Percentiles rank a stretch among this genome's conserved stretches.
Conservation (phyloP, 2,888 invertebrate genomes). For the Notodonta dromedarius region DNA sequence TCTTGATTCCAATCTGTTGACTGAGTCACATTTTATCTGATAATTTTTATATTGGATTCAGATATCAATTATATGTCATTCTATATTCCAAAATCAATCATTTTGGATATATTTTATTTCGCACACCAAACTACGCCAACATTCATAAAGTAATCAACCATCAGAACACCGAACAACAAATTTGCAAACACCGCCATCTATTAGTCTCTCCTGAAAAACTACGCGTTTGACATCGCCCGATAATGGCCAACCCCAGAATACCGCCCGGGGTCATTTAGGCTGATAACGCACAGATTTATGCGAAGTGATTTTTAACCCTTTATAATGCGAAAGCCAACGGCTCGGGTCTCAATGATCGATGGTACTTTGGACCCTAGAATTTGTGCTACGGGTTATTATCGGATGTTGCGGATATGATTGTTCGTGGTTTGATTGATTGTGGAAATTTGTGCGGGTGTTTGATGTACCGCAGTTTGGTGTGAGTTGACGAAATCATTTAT, state of each 20-base stretch:
- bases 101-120: too few relatives aligned
- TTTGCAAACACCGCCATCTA: slow-evolving; percentile 51
- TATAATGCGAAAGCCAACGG: slow-evolving; percentile 59
- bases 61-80: too few relatives aligned
- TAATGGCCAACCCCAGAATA: slow-evolving; percentile 51
- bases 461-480: slow-evolving; percentile 3
- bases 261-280: slow-evolving; percentile 68
- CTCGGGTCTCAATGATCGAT: slow-evolving; percentile 46
- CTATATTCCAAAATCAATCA: too few relatives aligned
- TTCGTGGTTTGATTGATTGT: slow-evolving; percentile 35
- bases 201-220: slow-evolving; percentile 48
- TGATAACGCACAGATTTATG: slow-evolving; percentile 77
- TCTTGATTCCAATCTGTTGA: too few relatives aligned
- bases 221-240: slow-evolving; percentile 45
- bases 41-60: too few relatives aligned
- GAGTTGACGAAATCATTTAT: too few relatives aligned
- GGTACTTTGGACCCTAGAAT: slow-evolving; percentile 37
- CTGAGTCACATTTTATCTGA: too few relatives aligned
- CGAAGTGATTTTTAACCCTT: slow-evolving; percentile 80
- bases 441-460: slow-evolving; percentile 14
- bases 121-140: too few relatives aligned
- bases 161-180: slow-evolving; percentile 2
- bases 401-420: slow-evolving; percentile 42
- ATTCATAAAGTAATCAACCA: neutral
- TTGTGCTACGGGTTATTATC: slow-evolving; percentile 45